Evolutionary conservation across 2,113 vertebrate species (phyloP), one percentile per base, ranked within the genome.

Genomic region (Dinomys branickii): DNA sequence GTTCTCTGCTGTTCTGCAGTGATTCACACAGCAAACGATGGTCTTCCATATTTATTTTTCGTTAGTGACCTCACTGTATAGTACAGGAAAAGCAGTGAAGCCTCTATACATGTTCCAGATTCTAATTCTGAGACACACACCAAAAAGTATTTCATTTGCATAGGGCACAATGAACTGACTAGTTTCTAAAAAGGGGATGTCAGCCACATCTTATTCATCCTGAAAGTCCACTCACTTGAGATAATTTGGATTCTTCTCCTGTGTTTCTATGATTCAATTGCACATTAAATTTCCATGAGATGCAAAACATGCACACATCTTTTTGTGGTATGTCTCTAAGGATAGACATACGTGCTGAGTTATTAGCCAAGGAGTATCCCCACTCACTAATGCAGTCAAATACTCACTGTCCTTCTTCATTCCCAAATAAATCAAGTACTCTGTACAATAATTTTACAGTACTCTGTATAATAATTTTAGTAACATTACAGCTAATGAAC

Each of bases 191-290:
- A 54, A 73, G n/a, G 81, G 0, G 7, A 0, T 47, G 22, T 73
- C 84, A 47, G 7, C 7, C 22, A 73, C 16, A 30, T 80, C 38
- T 69, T 77, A 75, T 82, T 44, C 85, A 97, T 44, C 11, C 38
- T 90, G 12, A 71, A 82, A 65, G 88, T 92, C 30, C 47, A 90
- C 47, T 81, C 67, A 81, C n/a, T 92, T 73, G 50, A 93, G 47
- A 93, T 7, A 87, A 13, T 71, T 63, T 81, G 35, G 33, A 69
- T 38, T 93, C 19, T 63, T n/a, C 41, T 91, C 52, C 30, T 26
- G 0, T 61, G 16, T 84, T 44, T 94, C 81, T 63, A 38, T 14
- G 22, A 87, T 56, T 90, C 28, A 84, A 58, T 14, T 52, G 17
- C n/a, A 82, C 24, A 24, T 63, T 73, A 82, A 30, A 54, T 92